Evolutionary conservation across 2,113 vertebrate species (phyloP).

Genomic region (Bucco capensis): DNA sequence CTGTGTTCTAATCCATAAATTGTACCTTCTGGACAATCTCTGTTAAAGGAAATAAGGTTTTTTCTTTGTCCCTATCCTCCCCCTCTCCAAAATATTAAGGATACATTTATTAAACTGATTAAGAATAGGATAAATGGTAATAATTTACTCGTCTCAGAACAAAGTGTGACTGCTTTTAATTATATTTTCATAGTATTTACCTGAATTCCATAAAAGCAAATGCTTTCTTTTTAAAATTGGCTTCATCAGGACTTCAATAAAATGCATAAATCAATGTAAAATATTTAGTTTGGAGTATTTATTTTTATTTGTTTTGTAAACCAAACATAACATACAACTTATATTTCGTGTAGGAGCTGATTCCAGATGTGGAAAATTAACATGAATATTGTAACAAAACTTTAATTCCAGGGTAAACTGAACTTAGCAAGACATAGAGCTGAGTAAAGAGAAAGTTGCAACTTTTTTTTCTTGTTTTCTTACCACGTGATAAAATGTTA

Average conservation of each 20-base stretch:
- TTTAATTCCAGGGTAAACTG: not conserved
- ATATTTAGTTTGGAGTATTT: constrained; percentile 50
- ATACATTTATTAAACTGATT: not conserved
- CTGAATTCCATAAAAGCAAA: constrained; percentile 53
- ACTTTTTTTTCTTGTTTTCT: no score
- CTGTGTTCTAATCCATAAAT: not conserved
- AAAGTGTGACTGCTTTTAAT: constrained; percentile 43
- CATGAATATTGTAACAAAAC: not conserved
- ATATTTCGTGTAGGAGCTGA: constrained; percentile 27
- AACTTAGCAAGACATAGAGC: not conserved
- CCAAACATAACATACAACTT: constrained; percentile 31
- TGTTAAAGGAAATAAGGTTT: not conserved
- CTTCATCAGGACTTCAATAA: constrained; percentile 38
- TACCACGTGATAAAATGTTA: not conserved
- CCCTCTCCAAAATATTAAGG: not conserved
- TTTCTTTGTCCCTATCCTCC: not conserved
- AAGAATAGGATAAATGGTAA: constrained; percentile 15
- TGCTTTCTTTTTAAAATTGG: constrained; percentile 47
- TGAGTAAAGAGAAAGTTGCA: not conserved
- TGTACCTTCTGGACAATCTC: not conserved
- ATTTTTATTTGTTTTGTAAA: constrained; percentile 63
- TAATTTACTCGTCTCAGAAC: not conserved
- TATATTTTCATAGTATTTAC: constrained; percentile 47
- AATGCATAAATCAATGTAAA: constrained; percentile 57
- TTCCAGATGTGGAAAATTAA: constrained; percentile 52